Evolutionary conservation across 2,888 invertebrate species (phyloP).

Genomic region (Keiferia lycopersicella): DNA sequence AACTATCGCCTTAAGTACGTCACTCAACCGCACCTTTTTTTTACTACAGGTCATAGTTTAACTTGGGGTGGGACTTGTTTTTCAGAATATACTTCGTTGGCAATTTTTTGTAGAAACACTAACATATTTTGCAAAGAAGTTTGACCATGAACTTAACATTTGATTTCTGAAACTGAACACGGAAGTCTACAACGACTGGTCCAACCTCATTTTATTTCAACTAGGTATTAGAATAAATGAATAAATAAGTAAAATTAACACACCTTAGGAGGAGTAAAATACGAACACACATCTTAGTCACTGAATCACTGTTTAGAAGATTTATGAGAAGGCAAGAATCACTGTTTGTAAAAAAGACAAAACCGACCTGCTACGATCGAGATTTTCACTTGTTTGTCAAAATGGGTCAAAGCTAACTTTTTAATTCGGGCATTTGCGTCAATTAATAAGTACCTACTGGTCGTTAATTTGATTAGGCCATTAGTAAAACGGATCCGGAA

Average conservation of each 20-base stretch:
- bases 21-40: constrained; percentile 3
- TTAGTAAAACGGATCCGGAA: constrained; percentile 1
- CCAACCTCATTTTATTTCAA: no score
- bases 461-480: background rate
- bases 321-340: background rate
- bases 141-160: no score
- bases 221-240: no score
- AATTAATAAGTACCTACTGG: background rate
- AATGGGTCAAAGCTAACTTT: constrained; percentile 21
- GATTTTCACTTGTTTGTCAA: background rate
- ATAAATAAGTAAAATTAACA: background rate
- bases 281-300: background rate
- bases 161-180: no score
- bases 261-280: background rate
- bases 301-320: background rate
- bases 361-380: background rate
- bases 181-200: no score
- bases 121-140: no score
- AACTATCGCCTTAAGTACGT: background rate
- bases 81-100: no score
- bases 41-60: constrained; percentile 1
- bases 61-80: no score
- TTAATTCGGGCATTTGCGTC: constrained; percentile 2
- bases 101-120: no score
- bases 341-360: background rate